These are phyloP conservation scores for Felis catus DNA, from an alignment of 2,113 vertebrate species.

Conservation along the genomic window F.catus_Fca126_mat1.0 CM031424.1:77488001-77488500, in stretches of 20 bases:
- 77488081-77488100: not conserved
- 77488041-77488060: not conserved
- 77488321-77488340: slow-evolving; percentile 6
- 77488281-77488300: slow-evolving; percentile 58
- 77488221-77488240: slow-evolving; percentile 45
- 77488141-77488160: not conserved
- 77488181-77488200: not conserved
- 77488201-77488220: slow-evolving; percentile 8
- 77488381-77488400: slow-evolving; percentile 26
- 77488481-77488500: not conserved
- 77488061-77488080: not conserved
- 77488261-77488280: slow-evolving; percentile 50
- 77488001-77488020: not conserved
- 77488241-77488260: slow-evolving; percentile 15
- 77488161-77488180: not conserved
- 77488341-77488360: slow-evolving; percentile 3
- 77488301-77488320: slow-evolving; percentile 55
- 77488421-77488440: not conserved
- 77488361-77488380: not conserved
- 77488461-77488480: not conserved
- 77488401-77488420: no score
- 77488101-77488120: not conserved
- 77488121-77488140: not conserved
- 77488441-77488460: not conserved
- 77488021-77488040: rapidly evolving